Conservation (phyloP, 2,888 invertebrate species). For the Onthophagus sagittarius region DNA sequence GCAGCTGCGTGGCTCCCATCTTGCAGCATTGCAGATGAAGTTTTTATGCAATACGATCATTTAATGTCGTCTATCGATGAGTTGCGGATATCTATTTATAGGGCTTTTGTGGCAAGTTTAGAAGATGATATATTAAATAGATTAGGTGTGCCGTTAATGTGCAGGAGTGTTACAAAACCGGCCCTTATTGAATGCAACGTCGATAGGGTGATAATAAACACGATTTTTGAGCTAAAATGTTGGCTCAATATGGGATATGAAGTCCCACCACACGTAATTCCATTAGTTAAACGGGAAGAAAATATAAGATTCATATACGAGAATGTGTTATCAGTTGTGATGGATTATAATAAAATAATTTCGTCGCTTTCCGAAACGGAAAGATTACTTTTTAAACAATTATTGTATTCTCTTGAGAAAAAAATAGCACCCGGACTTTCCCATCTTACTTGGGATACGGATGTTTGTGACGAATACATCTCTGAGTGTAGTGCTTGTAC, state of each 20-base stretch:
- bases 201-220: constrained; percentile 63
- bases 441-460: constrained; percentile 70
- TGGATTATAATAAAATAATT: constrained; percentile 75
- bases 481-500: constrained; percentile 66
- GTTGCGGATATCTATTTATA: constrained; percentile 53
- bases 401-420: constrained; percentile 60
- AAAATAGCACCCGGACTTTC: constrained; percentile 71
- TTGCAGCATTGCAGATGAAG: constrained; percentile 68
- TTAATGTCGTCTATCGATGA: constrained; percentile 59
- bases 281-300: constrained; percentile 60
- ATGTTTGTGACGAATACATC: constrained; percentile 68
- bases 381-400: constrained; percentile 69
- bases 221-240: constrained; percentile 69
- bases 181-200: constrained; percentile 77
- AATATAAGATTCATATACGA: constrained; percentile 63
- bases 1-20: constrained; percentile 74
- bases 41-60: constrained; percentile 64
- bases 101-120: constrained; percentile 54
- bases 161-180: constrained; percentile 59
- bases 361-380: constrained; percentile 74
- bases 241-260: constrained; percentile 70
- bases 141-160: constrained; percentile 70
- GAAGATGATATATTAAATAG: constrained; percentile 58
- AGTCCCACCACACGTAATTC: constrained; percentile 64
- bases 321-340: constrained; percentile 66